Evolutionary conservation across 2,888 invertebrate genomes (phyloP), one percentile per base, ranked within the genome.

Genomic region (Rhingia rostrata): DNA sequence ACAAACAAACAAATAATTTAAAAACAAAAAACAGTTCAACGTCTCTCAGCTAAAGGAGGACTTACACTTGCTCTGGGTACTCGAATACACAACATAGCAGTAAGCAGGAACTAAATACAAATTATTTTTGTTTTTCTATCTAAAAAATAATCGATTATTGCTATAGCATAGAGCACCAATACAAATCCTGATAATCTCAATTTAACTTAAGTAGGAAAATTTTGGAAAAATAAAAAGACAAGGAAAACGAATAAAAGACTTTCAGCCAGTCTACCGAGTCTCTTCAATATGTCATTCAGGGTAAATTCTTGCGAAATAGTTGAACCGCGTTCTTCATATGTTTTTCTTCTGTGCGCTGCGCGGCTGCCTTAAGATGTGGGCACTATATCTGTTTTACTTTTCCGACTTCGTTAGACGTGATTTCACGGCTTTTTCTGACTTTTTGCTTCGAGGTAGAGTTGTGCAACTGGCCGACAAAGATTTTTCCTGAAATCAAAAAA

Each of bases 391-490:
- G 66, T 6, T 53, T 49, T 84, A 87, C 79, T 87, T 87, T 49
- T 87, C 87, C 37, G 86, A 70, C 61, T 86, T 88, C n/a, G 87
- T 77, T 74, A 82, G 51, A 56, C 81, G 73, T 77, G 86, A 63
- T 63, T 87, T 87, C 7, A 86, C 41, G 32, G 89, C 73, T 86
- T 91, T 91, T 32, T 92, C 92, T 66, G 89, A 86, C 82, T 90
- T 91, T 87, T 90, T 90, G 87, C 88, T 90, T 70, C 91, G 89
- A 56, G 92, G 92, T 87, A 92, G 88, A 66, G 92, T 92, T 78
- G 91, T 90, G 87, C 90, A 92, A 86, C 91, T 92, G 73, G 91
- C 88, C 78, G 91, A 91, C 89, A 92, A 90, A 53, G 86, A 87
- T 88, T 91, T 91, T 85, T 91, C 91, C 92, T 91, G 87, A 12